phyloP scores from a whole-genome alignment of 2,113 vertebrate genomes.

The Boleophthalmus pectinirostris region DNA sequence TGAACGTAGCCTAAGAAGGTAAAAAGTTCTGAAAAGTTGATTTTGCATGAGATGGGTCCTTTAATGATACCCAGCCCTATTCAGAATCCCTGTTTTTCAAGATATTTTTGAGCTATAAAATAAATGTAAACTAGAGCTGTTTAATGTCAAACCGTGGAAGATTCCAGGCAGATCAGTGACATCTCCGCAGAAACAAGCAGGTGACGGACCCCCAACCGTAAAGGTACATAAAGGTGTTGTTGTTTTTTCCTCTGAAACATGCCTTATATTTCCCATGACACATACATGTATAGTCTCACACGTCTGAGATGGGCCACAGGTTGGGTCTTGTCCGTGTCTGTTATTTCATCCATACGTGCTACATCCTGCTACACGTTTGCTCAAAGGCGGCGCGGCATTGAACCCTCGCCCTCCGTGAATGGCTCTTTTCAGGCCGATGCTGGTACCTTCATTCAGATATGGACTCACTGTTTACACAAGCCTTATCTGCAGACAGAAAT shows the following conservation, averaged over 20 bases:
- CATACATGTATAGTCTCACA: not conserved
- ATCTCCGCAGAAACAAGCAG: too few relatives aligned
- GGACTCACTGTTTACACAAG: conserved; percentile 60
- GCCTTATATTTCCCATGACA: not conserved
- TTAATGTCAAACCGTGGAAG: too few relatives aligned
- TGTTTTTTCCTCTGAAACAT: not conserved
- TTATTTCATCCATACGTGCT: conserved; percentile 2
- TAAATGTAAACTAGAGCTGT: too few relatives aligned
- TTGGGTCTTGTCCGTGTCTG: not conserved
- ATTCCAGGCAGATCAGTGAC: too few relatives aligned
- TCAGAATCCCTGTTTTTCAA: too few relatives aligned
- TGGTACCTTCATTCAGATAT: conserved; percentile 67
- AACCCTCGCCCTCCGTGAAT: conserved; percentile 25
- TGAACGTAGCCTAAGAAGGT: too few relatives aligned
- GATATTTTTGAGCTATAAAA: too few relatives aligned
- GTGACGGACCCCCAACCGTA: too few relatives aligned
- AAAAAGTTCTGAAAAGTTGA: too few relatives aligned
- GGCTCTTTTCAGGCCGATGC: conserved; percentile 45
- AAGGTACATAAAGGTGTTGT: not conserved
- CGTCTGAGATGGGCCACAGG: not conserved
- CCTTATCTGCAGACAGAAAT: conserved; percentile 58
- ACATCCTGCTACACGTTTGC: not conserved
- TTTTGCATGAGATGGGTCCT: too few relatives aligned
- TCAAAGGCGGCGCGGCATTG: conserved; percentile 11
- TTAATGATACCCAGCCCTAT: too few relatives aligned